Evolutionary conservation across 2,888 invertebrate species (phyloP).

Genomic region (Archips xylosteana): DNA sequence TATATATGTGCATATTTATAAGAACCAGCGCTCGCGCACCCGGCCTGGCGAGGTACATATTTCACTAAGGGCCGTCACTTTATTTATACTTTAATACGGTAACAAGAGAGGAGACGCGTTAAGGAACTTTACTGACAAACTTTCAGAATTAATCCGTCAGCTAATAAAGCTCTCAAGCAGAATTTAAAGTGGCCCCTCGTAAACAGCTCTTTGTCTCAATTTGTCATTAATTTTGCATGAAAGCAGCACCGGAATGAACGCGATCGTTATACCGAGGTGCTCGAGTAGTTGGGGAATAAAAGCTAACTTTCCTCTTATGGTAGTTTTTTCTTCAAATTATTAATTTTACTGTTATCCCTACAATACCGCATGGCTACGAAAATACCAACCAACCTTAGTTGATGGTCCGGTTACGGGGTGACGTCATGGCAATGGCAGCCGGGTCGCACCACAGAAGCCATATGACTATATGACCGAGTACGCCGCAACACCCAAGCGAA

Average conservation of each 20-base stretch:
- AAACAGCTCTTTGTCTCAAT: conserved; percentile 23
- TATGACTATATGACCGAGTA: conserved; percentile 50
- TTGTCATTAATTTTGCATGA: conserved; percentile 15
- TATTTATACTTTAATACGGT: conserved; percentile 15
- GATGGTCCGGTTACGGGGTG: conserved; percentile 67
- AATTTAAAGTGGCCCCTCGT: conserved; percentile 18
- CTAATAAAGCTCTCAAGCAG: conserved; percentile 19
- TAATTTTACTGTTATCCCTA: conserved; percentile 37
- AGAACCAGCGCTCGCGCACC: conserved; percentile 45
- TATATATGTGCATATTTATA: background rate
- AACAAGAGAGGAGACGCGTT: conserved; percentile 14
- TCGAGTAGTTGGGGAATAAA: conserved; percentile 1
- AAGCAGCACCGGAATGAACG: conserved; percentile 8
- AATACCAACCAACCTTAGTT: conserved; percentile 62
- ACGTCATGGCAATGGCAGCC: conserved; percentile 79
- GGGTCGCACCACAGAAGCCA: conserved; percentile 73
- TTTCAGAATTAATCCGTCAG: conserved; percentile 18
- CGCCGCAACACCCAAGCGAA: conserved; percentile 51
- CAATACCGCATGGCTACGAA: conserved; percentile 44
- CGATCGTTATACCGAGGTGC: background rate
- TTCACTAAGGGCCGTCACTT: conserved; percentile 10
- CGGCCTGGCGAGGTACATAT: conserved; percentile 4
- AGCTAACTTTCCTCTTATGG: background rate
- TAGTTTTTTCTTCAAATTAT: background rate
- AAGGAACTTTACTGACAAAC: conserved; percentile 20